Conservation (phyloP, 2,888 invertebrate species). For the Bibio marci region DNA sequence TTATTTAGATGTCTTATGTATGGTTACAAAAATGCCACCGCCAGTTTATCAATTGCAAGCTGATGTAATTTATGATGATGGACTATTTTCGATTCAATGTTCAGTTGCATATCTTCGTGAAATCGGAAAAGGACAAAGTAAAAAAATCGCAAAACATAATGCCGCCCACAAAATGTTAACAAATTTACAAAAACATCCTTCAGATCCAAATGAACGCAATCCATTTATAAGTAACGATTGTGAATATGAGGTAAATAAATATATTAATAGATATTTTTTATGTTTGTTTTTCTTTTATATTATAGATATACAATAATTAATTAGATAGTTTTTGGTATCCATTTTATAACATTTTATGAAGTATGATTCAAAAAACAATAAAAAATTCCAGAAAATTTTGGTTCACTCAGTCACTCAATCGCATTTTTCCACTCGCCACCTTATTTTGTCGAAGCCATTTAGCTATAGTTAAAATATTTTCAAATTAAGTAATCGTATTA, state of each 20-base stretch:
- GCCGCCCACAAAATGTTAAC: slow-evolving; percentile 80
- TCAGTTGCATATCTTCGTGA: slow-evolving; percentile 63
- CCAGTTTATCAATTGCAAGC: slow-evolving; percentile 75
- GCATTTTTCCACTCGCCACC: too few species aligned
- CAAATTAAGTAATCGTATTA: too few species aligned
- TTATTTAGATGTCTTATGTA: slow-evolving; percentile 87
- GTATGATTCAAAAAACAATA: too few species aligned
- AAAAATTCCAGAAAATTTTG: too few species aligned
- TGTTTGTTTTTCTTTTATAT: not conserved
- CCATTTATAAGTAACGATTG: slow-evolving; percentile 46
- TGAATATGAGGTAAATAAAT: slow-evolving; percentile 38
- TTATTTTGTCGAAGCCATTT: too few species aligned
- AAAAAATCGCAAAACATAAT: slow-evolving; percentile 77
- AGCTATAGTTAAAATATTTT: too few species aligned
- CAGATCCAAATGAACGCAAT: slow-evolving; percentile 37
- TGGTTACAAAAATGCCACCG: slow-evolving; percentile 90
- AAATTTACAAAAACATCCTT: slow-evolving; percentile 43
- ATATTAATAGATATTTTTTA: too few species aligned
- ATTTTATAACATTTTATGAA: too few species aligned
- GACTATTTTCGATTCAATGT: slow-evolving; percentile 76
- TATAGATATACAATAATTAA: not conserved
- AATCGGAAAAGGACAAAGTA: slow-evolving; percentile 68
- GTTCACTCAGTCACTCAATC: too few species aligned
- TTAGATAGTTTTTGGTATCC: not conserved
- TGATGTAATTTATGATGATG: slow-evolving; percentile 64